Conservation (phyloP, 2,888 invertebrate genomes). For the Hartigia nigra region DNA sequence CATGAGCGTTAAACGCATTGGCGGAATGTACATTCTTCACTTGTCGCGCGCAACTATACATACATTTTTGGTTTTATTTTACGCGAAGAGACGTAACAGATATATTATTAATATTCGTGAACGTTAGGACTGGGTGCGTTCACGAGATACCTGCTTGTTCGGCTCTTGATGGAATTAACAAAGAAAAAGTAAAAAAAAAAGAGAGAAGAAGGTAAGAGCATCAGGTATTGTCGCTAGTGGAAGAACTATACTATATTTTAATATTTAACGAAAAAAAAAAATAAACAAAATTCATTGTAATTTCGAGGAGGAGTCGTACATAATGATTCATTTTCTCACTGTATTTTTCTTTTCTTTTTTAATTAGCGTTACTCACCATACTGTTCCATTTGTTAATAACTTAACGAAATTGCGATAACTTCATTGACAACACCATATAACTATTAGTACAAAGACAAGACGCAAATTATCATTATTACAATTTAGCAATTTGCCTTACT, state of each 20-base stretch:
- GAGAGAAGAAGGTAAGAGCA: background rate
- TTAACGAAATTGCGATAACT: conserved; percentile 7
- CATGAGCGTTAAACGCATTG: background rate
- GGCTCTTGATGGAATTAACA: background rate
- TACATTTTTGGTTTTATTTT: background rate
- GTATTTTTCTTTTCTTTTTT: background rate
- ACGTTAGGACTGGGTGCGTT: background rate
- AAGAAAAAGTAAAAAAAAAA: background rate
- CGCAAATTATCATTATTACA: conserved; percentile 26
- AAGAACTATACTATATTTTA: background rate
- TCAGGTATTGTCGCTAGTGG: background rate
- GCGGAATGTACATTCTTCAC: background rate
- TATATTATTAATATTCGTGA: background rate
- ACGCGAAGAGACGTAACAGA: background rate
- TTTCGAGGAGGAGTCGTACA: background rate
- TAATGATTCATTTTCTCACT: background rate
- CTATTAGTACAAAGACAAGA: conserved; percentile 32
- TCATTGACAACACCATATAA: conserved; percentile 10
- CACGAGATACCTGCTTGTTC: background rate
- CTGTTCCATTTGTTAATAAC: background rate
- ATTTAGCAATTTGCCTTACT: conserved; percentile 30
- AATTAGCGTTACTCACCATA: background rate
- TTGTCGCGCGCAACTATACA: background rate
- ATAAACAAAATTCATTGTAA: background rate
- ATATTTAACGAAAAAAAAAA: background rate